Percentiles rank a stretch among this genome's conserved stretches.
Evolutionary conservation across 30 jellyfish, hydroid and myxozoan species (phyloP).

Genomic region (Morbakka virulenta): DNA sequence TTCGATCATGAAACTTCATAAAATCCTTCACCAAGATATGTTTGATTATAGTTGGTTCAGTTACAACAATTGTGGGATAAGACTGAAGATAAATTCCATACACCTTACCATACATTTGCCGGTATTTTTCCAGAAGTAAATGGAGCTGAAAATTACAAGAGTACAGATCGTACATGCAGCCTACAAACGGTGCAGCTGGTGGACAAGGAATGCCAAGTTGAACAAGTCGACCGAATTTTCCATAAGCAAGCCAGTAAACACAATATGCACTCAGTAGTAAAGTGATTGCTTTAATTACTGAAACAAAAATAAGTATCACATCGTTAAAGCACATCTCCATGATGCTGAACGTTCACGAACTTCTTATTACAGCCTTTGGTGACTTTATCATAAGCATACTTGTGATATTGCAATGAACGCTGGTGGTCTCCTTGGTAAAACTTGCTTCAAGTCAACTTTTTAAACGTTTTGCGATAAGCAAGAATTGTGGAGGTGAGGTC

Average conservation of each 20-base stretch:
- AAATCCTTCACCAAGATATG: not conserved
- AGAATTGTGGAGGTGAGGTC: too few relatives aligned
- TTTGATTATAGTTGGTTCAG: not conserved
- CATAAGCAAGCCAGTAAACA: not conserved
- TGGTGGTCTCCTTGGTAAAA: too few relatives aligned
- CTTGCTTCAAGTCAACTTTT: too few relatives aligned
- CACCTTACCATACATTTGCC: not conserved
- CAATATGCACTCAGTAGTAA: too few relatives aligned
- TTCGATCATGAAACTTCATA: not conserved
- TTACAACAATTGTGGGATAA: not conserved
- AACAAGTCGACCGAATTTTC: not conserved
- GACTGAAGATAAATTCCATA: not conserved
- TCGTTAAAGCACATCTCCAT: too few relatives aligned
- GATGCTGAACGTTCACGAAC: too few relatives aligned
- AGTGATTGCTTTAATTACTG: too few relatives aligned
- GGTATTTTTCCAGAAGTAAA: not conserved
- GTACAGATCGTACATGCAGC: not conserved
- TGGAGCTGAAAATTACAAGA: not conserved
- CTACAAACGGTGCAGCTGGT: not conserved
- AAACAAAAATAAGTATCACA: too few relatives aligned
- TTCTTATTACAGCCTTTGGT: too few relatives aligned
- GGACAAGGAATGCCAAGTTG: not conserved
- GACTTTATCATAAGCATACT: too few relatives aligned
- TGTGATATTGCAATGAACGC: too few relatives aligned
- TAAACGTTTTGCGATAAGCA: too few relatives aligned